Evolutionary conservation across 2,888 invertebrate genomes (phyloP).

Genomic region (Drosophila robusta): DNA sequence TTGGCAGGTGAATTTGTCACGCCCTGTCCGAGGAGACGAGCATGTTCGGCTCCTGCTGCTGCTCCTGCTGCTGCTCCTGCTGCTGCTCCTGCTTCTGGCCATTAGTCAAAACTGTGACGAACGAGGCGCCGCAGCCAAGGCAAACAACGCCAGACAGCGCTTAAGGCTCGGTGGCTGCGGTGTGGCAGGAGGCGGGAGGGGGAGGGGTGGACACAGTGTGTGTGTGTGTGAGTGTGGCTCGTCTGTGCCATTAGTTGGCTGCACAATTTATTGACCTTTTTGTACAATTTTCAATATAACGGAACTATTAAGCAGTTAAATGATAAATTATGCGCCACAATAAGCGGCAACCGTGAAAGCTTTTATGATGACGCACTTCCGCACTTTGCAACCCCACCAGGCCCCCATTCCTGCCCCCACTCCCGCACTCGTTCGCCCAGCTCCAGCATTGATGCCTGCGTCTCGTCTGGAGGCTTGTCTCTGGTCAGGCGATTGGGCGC

Average conservation of each 20-base stretch:
- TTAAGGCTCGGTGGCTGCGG: too few species aligned
- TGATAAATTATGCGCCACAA: constrained; percentile 82
- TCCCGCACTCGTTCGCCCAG: background rate
- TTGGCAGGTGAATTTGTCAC: constrained; percentile 77
- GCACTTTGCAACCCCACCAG: constrained; percentile 38
- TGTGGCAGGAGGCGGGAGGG: too few species aligned
- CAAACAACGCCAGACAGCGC: constrained; percentile 32
- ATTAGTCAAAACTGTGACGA: constrained; percentile 74
- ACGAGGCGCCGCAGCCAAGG: constrained; percentile 41
- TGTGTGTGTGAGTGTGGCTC: background rate
- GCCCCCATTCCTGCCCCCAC: constrained; percentile 8
- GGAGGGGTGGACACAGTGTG: background rate
- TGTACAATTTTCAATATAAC: constrained; percentile 72
- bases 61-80: too few species aligned
- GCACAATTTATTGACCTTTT: constrained; percentile 67
- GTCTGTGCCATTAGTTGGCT: constrained; percentile 57
- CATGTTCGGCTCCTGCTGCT: constrained; percentile 9
- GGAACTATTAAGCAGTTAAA: constrained; percentile 82
- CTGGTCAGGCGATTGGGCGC: constrained; percentile 60
- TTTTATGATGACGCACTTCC: constrained; percentile 83
- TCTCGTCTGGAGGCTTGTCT: constrained; percentile 14
- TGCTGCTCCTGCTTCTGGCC: constrained; percentile 24
- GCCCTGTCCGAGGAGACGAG: constrained; percentile 20
- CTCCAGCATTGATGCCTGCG: too few species aligned
- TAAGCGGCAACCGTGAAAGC: constrained; percentile 74